Percentiles rank a stretch among this genome's conserved stretches.
Conservation (phyloP, 64 coral and sea anemone genomes). For the Montipora foliosa region DNA sequence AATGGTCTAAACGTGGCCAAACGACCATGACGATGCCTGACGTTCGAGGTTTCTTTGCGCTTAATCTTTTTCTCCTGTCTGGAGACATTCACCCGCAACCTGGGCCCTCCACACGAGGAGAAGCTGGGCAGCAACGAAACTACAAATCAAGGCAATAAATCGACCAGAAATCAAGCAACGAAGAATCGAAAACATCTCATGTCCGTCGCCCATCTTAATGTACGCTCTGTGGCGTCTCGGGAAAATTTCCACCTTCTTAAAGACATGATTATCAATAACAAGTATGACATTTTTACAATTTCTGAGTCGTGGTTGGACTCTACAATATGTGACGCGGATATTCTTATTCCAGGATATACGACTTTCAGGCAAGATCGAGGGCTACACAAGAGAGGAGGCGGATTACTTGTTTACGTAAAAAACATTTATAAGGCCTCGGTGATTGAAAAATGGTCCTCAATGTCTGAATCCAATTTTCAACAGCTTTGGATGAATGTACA, state of each 20-base stretch:
- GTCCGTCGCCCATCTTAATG: slow-evolving; percentile 30
- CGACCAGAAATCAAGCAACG: background rate
- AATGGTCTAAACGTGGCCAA: too few species aligned
- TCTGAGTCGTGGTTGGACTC: slow-evolving; percentile 38
- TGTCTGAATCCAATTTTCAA: slow-evolving; percentile 40
- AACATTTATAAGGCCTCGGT: slow-evolving; percentile 24
- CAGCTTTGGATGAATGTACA: slow-evolving; percentile 60
- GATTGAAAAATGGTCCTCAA: slow-evolving; percentile 7
- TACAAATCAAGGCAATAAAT: background rate
- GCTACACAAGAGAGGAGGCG: slow-evolving; percentile 30
- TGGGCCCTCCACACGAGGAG: background rate
- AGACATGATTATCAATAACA: background rate
- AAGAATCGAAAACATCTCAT: background rate
- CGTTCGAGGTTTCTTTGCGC: too few species aligned
- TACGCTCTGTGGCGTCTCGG: background rate
- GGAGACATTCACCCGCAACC: background rate
- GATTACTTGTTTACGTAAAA: slow-evolving; percentile 50
- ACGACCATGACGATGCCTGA: too few species aligned
- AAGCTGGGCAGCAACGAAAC: background rate
- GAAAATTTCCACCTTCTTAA: slow-evolving; percentile 14
- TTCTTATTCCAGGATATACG: slow-evolving; percentile 34
- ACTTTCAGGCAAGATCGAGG: slow-evolving; percentile 49
- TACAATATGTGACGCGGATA: background rate
- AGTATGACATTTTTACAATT: slow-evolving; percentile 53
- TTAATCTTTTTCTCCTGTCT: background rate